phyloP scores from a whole-genome alignment of 37 sponge, comb jelly and placozoan genomes.

The Corticium candelabrum region DNA sequence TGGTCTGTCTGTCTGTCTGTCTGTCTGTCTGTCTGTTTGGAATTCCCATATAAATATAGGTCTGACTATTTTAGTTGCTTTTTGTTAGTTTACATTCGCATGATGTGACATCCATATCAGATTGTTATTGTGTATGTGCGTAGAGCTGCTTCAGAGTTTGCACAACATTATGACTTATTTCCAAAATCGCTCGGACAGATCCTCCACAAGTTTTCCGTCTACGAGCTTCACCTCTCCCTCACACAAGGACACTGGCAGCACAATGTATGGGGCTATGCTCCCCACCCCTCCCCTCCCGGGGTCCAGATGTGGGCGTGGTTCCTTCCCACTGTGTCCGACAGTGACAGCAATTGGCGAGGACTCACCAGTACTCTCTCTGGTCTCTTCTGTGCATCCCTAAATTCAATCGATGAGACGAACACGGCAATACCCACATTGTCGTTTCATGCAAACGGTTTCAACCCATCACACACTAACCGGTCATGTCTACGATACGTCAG shows the following conservation, averaged over 20 bases:
- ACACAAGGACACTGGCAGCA: slow-evolving; percentile 90
- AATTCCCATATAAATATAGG: too few species aligned
- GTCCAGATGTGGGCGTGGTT: slow-evolving; percentile 93
- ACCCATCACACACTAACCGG: neutral
- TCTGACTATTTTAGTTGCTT: too few species aligned
- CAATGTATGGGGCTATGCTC: slow-evolving; percentile 75
- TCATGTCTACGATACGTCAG: slow-evolving; percentile 62
- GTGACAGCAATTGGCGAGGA: slow-evolving; percentile 54
- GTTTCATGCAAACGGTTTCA: slow-evolving; percentile 51
- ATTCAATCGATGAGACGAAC: slow-evolving; percentile 48
- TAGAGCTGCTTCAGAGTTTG: slow-evolving; percentile 7
- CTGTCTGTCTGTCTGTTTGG: too few species aligned
- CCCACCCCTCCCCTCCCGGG: slow-evolving; percentile 72
- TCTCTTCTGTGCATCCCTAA: slow-evolving; percentile 79
- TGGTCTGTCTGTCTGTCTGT: too few species aligned
- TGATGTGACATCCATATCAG: too few species aligned
- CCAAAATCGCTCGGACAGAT: slow-evolving; percentile 86
- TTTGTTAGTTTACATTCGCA: too few species aligned
- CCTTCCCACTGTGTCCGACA: slow-evolving; percentile 17
- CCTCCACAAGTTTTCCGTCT: slow-evolving; percentile 60
- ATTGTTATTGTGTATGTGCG: neutral
- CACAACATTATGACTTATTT: slow-evolving; percentile 77
- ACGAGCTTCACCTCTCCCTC: slow-evolving; percentile 86
- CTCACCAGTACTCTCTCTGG: slow-evolving; percentile 83
- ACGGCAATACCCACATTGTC: slow-evolving; percentile 56